A percentile compares a stretch with the other conserved stretches of the same genome.
These are phyloP conservation scores for Plectrocnemia conspersa DNA, from an alignment of 1,140 invertebrate species.

Conservation along the genomic window DNA sequence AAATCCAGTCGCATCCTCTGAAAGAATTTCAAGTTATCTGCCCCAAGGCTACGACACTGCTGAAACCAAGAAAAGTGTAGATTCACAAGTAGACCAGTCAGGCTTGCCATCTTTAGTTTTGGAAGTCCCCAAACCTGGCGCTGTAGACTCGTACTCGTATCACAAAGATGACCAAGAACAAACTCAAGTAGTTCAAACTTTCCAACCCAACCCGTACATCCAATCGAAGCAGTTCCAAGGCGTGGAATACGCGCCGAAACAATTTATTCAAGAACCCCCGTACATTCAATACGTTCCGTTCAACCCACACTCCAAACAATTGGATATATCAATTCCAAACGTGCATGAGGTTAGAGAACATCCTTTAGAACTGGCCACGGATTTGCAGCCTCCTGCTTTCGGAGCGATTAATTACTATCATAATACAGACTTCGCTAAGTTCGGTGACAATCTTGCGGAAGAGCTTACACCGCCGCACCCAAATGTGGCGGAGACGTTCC, in stretches of 20 bases:
- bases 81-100: constrained; percentile 5
- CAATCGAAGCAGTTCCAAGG: neutral
- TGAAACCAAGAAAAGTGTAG: constrained; percentile 11
- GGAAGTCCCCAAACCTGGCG: constrained; percentile 21
- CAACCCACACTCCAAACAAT: constrained; percentile 31
- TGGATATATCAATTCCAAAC: constrained; percentile 29
- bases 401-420: constrained; percentile 22
- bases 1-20: constrained; percentile 7
- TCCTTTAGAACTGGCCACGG: constrained; percentile 17
- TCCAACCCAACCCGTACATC: constrained; percentile 8
- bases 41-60: constrained; percentile 13
- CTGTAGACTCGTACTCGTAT: constrained; percentile 16
- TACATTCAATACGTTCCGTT: constrained; percentile 13
- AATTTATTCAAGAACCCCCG: neutral
- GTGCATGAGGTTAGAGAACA: neutral
- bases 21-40: constrained; percentile 17
- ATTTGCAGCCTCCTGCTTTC: constrained; percentile 24
- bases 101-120: constrained; percentile 22
- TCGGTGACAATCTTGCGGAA: neutral
- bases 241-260: too few species aligned
- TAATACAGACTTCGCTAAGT: constrained; percentile 18
- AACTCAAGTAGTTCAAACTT: neutral
- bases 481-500: constrained; percentile 20
- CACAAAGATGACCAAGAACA: constrained; percentile 3
- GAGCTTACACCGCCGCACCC: constrained; percentile 11